These are phyloP conservation scores for Mesembrinibis cayennensis DNA, from an alignment of 2,113 vertebrate species.

Conservation along the genomic window DNA sequence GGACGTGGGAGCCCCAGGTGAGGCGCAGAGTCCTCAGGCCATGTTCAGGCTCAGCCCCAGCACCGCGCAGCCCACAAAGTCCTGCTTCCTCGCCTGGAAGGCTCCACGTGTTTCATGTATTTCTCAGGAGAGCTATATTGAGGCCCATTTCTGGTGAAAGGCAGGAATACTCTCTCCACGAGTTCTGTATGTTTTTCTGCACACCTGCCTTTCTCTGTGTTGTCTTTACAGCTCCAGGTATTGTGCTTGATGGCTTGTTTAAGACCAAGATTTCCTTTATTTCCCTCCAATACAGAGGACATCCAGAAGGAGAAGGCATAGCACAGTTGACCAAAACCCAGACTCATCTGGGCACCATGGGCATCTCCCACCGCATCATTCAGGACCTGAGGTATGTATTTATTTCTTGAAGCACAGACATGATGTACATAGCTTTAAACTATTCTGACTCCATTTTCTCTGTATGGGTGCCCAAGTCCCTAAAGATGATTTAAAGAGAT, in stretches of 20 bases:
- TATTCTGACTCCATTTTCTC: not conserved
- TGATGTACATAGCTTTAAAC: not conserved
- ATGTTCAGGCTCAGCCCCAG: not conserved
- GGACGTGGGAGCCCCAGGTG: not conserved
- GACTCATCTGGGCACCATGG: not conserved
- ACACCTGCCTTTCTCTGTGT: not conserved
- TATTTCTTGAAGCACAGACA: not conserved
- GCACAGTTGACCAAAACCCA: not conserved
- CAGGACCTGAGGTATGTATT: not conserved
- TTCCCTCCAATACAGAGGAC: not conserved
- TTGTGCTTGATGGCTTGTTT: rapidly evolving
- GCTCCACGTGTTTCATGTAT: not conserved
- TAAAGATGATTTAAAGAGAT: not conserved
- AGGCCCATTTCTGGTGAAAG: not conserved
- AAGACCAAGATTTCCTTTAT: not conserved
- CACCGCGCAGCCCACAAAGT: not conserved
- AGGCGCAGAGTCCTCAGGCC: not conserved
- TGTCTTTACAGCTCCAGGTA: not conserved
- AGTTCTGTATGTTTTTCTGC: not conserved
- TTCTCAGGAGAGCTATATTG: not conserved
- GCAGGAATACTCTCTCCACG: not conserved
- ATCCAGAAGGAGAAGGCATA: not conserved
- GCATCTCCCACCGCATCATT: not conserved
- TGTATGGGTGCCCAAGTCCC: not conserved
- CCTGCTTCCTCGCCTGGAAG: not conserved